Percentiles rank a stretch among this genome's conserved stretches.
Conservation (phyloP, 2,888 invertebrate genomes). For the Periphyllus acericola region DNA sequence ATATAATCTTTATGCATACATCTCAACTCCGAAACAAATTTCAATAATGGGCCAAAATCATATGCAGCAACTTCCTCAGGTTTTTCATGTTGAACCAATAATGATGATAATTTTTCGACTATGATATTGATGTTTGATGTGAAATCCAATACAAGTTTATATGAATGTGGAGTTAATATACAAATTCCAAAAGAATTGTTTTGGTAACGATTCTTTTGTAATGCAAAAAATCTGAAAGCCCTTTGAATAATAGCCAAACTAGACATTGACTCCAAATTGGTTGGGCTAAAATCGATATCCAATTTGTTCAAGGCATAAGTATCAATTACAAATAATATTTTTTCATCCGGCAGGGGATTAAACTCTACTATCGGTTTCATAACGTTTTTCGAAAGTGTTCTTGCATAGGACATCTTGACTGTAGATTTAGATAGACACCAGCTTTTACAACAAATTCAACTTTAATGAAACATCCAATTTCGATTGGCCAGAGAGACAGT, state of each 20-base stretch:
- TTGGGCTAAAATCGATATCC: constrained; percentile 40
- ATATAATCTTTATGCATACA: constrained; percentile 26
- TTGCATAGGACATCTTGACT: constrained; percentile 22
- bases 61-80: constrained; percentile 46
- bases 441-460: not conserved
- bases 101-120: constrained; percentile 16
- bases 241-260: constrained; percentile 24
- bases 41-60: constrained; percentile 44
- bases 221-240: constrained; percentile 39
- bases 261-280: constrained; percentile 47
- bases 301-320: not conserved
- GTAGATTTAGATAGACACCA: not conserved
- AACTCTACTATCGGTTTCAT: not conserved
- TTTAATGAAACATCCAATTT: not conserved
- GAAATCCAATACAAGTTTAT: constrained; percentile 25
- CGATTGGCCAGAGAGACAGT: not conserved
- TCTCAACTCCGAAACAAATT: constrained; percentile 27
- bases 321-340: constrained; percentile 51
- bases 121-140: constrained; percentile 44
- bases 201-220: constrained; percentile 32
- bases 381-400: not conserved
- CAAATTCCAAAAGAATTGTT: constrained; percentile 52
- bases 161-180: constrained; percentile 50
- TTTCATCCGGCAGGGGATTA: constrained; percentile 36
- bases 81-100: constrained; percentile 9